Conservation (phyloP, 1,140 invertebrate genomes). For the Notospermus geniculatus region DNA sequence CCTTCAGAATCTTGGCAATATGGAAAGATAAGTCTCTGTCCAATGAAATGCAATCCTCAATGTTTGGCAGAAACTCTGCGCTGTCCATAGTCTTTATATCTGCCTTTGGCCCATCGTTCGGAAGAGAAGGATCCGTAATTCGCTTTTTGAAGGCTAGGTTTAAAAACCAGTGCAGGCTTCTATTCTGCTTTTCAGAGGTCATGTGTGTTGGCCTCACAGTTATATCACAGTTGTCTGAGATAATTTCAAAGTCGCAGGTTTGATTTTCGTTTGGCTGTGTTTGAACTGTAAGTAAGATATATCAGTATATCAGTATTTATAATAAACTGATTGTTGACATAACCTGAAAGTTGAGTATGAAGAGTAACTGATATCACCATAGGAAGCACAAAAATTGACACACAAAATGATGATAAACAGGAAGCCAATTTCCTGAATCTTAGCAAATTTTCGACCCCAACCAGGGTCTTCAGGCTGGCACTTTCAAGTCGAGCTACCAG, state of each 20-base stretch:
- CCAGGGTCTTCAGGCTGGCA: too few species aligned
- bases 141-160: neutral
- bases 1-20: constrained; percentile 14
- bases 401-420: too few species aligned
- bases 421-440: too few species aligned
- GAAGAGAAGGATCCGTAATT: neutral
- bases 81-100: constrained; percentile 15
- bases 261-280: too few species aligned
- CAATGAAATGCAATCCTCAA: constrained; percentile 10
- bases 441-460: too few species aligned
- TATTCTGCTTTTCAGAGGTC: neutral
- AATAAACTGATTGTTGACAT: too few species aligned
- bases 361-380: too few species aligned
- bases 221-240: constrained; percentile 3
- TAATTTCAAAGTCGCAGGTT: neutral
- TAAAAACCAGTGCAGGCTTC: constrained; percentile 9
- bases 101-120: constrained; percentile 13
- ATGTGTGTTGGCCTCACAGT: constrained; percentile 2
- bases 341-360: too few species aligned
- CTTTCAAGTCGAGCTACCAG: too few species aligned
- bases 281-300: too few species aligned
- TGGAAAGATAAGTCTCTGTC: constrained; percentile 15
- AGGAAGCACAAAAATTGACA: too few species aligned
- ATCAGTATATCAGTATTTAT: too few species aligned
- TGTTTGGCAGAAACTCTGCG: constrained; percentile 17